These are phyloP conservation scores for Premnoplex brunnescens DNA, from an alignment of 2,797 vertebrate genomes.

Conservation along the genomic window DNA sequence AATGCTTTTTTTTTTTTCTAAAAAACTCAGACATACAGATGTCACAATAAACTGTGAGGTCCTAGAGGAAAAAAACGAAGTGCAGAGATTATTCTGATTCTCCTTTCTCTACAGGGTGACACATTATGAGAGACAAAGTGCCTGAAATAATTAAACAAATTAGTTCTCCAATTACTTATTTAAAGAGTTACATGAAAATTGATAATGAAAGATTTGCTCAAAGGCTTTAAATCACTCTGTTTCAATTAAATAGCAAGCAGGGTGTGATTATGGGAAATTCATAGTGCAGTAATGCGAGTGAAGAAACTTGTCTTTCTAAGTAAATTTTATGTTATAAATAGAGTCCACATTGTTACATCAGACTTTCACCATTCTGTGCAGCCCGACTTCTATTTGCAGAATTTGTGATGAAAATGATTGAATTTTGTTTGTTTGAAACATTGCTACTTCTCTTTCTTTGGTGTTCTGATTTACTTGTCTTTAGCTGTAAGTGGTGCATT, in stretches of 20 bases:
- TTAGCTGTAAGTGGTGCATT: neutral
- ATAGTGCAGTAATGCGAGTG: neutral
- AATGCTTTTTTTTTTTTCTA: neutral
- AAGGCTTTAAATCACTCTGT: neutral
- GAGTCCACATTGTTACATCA: neutral
- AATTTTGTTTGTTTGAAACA: neutral
- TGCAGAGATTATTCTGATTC: neutral
- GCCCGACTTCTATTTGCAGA: neutral
- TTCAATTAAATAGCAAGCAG: constrained; percentile 9
- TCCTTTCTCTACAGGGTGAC: neutral
- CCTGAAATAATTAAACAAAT: constrained; percentile 19
- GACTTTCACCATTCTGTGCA: neutral
- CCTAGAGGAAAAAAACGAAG: neutral
- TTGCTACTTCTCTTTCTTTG: neutral
- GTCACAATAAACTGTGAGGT: neutral
- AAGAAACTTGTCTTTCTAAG: neutral
- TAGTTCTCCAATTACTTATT: neutral
- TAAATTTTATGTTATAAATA: neutral
- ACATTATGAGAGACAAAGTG: neutral
- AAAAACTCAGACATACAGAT: neutral
- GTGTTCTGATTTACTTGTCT: neutral
- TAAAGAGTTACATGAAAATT: neutral
- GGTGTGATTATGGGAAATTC: neutral
- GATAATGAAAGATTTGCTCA: neutral
- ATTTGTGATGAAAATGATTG: neutral